Evolutionary conservation across 1,140 invertebrate species (phyloP).

Genomic region (Heliothis subflexa): DNA sequence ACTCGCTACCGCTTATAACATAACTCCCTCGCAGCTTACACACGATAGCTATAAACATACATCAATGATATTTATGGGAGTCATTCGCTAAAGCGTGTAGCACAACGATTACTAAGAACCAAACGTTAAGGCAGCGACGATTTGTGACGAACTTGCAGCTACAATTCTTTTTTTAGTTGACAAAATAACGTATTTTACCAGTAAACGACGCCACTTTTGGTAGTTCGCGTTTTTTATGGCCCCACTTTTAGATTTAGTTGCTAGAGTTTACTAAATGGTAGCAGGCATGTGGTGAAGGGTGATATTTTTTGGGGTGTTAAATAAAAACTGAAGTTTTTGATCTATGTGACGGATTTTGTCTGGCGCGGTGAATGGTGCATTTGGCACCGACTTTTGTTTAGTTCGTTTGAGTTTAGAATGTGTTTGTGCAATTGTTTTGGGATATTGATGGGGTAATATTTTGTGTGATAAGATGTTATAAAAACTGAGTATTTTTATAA

Average conservation of each 20-base stretch:
- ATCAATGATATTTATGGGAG: constrained; percentile 81
- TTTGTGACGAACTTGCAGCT: constrained; percentile 54
- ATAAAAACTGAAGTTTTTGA: neutral
- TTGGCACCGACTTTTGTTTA: neutral
- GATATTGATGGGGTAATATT: too few species aligned
- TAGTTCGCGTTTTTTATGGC: constrained; percentile 44
- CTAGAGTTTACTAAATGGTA: constrained; percentile 30
- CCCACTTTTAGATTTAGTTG: constrained; percentile 31
- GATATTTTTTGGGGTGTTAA: constrained; percentile 31
- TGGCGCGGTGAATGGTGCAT: constrained; percentile 1
- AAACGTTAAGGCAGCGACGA: constrained; percentile 62
- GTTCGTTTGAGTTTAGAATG: too few species aligned
- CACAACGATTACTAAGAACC: constrained; percentile 72
- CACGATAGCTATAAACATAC: constrained; percentile 72
- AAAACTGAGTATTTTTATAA: too few species aligned
- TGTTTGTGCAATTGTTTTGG: too few species aligned
- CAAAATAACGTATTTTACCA: constrained; percentile 48
- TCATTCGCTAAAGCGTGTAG: constrained; percentile 73
- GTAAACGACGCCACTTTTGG: constrained; percentile 46
- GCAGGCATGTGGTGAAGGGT: constrained; percentile 27
- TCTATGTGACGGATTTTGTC: constrained; percentile 9
- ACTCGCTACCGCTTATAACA: constrained; percentile 49
- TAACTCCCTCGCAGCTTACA: constrained; percentile 43
- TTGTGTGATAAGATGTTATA: too few species aligned
- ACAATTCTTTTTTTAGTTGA: constrained; percentile 50